Evolutionary conservation across 2,113 vertebrate genomes (phyloP), one percentile per base, ranked within the genome.

Genomic region (Calyptomena viridis): DNA sequence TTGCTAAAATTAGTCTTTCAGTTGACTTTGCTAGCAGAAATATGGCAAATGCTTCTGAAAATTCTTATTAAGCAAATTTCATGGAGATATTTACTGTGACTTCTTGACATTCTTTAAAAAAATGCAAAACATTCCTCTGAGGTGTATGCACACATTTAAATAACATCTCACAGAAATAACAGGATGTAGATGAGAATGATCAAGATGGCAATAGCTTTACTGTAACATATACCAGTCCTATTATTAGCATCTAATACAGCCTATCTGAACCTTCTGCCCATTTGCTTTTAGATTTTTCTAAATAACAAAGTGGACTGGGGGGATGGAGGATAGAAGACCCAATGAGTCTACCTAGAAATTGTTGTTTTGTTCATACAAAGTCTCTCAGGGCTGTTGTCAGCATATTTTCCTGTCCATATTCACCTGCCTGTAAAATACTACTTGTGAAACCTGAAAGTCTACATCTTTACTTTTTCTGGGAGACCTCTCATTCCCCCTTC

Each of bases 11-110:
- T 84, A 95, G 90, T 88, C 72, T 87, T 95, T 85, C 71, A 52
- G 67, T 69, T 87, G 84, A 91, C 74, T 95, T 91, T 91, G 42
- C 75, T 63, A 85, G 79, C 40, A 96, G 79, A 95, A 93, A 90
- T 80, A 88, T 35, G 79, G 77, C 55, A 95, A 95, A 95, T 87
- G 35, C 20, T 82, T 90, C 67, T 86, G 46, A 84, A 95, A 96
- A 87, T 50, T 59, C 84, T 87, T 96, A 90, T 85, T 85, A 95
- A 91, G 89, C 81, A 91, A 91, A 91, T 96, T 95, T 95, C 31
- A 50, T 83, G 31, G 50, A 83, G 53, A 55, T 89, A 53, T 87
- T 91, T 94, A 63, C 68, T 64, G 14, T 64, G 84, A 89, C 21
- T 93, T 95, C 27, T 50, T 63, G 73, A 90, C 49, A 84, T 89